These are phyloP conservation scores for Chalcosyrphus nemorum DNA, from an alignment of 2,888 invertebrate species.

Conservation along the genomic window DNA sequence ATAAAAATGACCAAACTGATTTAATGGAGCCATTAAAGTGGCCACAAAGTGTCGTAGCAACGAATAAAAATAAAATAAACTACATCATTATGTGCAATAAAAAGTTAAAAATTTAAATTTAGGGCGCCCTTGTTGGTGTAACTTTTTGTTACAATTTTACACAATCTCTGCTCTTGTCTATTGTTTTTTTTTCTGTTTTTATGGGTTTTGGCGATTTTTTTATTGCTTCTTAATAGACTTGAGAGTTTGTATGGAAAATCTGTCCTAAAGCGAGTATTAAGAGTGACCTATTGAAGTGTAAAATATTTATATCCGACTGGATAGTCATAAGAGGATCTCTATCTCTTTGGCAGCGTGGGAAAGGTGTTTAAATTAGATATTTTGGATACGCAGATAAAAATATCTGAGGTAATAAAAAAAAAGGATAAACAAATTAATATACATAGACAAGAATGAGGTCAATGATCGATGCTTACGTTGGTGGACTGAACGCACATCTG, in stretches of 20 bases:
- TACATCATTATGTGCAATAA: conserved; percentile 43
- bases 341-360: too few relatives aligned
- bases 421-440: too few relatives aligned
- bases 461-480: too few relatives aligned
- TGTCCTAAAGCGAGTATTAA: not conserved
- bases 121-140: conserved; percentile 23
- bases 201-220: not conserved
- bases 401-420: too few relatives aligned
- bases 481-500: too few relatives aligned
- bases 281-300: not conserved
- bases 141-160: conserved; percentile 17
- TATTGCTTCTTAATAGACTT: conserved; percentile 40
- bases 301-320: conserved; percentile 10
- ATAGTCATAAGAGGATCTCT: too few relatives aligned
- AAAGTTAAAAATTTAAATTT: conserved; percentile 56
- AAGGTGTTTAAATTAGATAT: too few relatives aligned
- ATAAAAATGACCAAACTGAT: conserved; percentile 53
- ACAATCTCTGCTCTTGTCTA: not conserved
- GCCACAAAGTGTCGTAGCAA: conserved; percentile 41
- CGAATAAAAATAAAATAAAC: conserved; percentile 50
- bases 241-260: not conserved
- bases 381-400: too few relatives aligned
- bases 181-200: not conserved
- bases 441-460: too few relatives aligned
- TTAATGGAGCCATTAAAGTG: conserved; percentile 48